Conservation (phyloP, 2,888 invertebrate species). For the Drosophila hamatofila region DNA sequence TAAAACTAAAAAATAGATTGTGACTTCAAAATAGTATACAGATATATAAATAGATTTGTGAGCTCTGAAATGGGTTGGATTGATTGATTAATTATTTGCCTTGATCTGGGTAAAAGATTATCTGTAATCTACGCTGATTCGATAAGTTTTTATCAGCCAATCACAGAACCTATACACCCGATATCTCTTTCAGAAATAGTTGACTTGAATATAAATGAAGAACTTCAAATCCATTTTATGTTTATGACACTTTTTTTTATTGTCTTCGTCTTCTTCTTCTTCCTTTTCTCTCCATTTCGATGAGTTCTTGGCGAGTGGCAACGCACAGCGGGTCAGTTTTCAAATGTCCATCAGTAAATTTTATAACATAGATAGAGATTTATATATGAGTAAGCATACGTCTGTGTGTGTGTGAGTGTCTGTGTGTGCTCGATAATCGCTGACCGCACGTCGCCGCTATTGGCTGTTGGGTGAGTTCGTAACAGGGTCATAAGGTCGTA, state of each 20-base stretch:
- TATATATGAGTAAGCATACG: too few relatives aligned
- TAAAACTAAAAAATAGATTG: neutral
- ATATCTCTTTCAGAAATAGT: neutral
- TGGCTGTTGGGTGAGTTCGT: constrained; percentile 12
- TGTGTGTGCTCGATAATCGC: constrained; percentile 15
- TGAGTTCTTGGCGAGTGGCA: constrained; percentile 26
- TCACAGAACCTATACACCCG: neutral
- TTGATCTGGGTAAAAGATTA: neutral
- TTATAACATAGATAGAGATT: constrained; percentile 10
- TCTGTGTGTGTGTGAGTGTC: neutral
- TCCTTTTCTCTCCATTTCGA: constrained; percentile 1
- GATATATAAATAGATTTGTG: neutral
- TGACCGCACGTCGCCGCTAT: constrained; percentile 7
- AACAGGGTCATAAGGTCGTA: constrained; percentile 37
- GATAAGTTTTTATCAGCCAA: neutral
- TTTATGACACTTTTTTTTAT: constrained; percentile 68
- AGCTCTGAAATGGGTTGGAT: neutral
- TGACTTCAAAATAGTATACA: neutral
- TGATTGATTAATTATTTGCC: neutral
- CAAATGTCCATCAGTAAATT: constrained; percentile 19
- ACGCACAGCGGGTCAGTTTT: constrained; percentile 51
- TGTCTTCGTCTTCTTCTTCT: constrained; percentile 16
- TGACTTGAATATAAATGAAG: constrained; percentile 4
- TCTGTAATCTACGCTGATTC: neutral
- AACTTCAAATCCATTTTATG: constrained; percentile 67